Conservation (phyloP, 1,140 invertebrate genomes). For the Drosophila watanabei region DNA sequence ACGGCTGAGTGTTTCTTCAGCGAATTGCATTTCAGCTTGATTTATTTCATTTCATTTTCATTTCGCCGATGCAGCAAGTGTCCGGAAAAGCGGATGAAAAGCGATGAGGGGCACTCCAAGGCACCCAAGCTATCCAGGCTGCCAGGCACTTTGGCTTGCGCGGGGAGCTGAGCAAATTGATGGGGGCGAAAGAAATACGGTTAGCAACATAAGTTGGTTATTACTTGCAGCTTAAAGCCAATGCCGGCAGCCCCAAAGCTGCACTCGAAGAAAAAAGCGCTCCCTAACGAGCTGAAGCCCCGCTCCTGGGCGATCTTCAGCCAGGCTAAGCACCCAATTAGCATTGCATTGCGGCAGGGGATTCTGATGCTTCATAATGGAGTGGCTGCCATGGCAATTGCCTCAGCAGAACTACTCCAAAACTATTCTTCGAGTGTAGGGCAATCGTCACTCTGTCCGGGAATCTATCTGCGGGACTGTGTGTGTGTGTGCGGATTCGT, state of each 20-base stretch:
- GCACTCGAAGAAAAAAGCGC: constrained; percentile 23
- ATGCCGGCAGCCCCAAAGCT: constrained; percentile 13
- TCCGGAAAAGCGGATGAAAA: constrained; percentile 39
- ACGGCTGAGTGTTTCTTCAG: constrained; percentile 70
- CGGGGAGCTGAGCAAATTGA: constrained; percentile 53
- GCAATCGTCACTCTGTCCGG: constrained; percentile 39
- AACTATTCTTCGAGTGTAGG: constrained; percentile 27
- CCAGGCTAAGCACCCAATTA: not conserved
- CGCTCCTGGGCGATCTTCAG: not conserved
- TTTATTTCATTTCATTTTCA: constrained; percentile 81
- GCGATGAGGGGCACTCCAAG: constrained; percentile 18
- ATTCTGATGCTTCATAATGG: not conserved
- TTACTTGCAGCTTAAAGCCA: constrained; percentile 79
- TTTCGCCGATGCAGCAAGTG: constrained; percentile 60
- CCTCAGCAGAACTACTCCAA: not conserved
- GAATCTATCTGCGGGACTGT: constrained; percentile 42
- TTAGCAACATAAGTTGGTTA: constrained; percentile 83
- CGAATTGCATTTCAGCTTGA: constrained; percentile 83
- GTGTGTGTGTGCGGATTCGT: constrained; percentile 47
- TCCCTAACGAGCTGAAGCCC: not conserved
- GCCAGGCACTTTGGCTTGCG: not conserved
- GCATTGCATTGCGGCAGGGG: not conserved
- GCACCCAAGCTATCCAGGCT: too few species aligned
- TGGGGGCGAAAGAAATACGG: constrained; percentile 75
- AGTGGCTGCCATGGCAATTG: not conserved